Percentiles rank a stretch among this genome's conserved stretches.
Evolutionary conservation across 2,888 invertebrate species (phyloP).

Genomic region (Anthoptus insignis): DNA sequence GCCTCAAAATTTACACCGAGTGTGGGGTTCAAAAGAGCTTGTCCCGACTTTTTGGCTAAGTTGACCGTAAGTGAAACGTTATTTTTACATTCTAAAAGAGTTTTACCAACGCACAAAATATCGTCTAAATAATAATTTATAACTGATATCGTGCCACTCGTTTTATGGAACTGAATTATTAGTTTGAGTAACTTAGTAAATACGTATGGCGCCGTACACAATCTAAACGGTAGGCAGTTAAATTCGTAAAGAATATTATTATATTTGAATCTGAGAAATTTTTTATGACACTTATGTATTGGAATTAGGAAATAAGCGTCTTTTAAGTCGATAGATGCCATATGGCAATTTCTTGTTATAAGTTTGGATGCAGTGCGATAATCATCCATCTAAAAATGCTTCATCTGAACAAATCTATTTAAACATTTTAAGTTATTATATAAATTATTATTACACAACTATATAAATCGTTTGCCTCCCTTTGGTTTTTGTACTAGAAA

Average conservation of each 20-base stretch:
- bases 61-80: no score
- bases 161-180: conserved; percentile 25
- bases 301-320: conserved; percentile 38
- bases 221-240: conserved; percentile 44
- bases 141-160: not conserved
- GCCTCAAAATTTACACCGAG: not conserved
- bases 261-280: conserved; percentile 41
- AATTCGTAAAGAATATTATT: conserved; percentile 41
- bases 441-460: no score
- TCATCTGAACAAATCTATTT: conserved; percentile 39
- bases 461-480: conserved; percentile 39
- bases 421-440: conserved; percentile 42
- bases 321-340: conserved; percentile 40
- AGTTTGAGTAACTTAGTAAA: conserved; percentile 33
- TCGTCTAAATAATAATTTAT: conserved; percentile 28
- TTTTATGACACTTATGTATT: conserved; percentile 31
- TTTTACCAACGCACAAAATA: conserved; percentile 15
- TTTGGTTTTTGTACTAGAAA: conserved; percentile 42
- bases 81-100: not conserved
- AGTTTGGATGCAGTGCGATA: conserved; percentile 41
- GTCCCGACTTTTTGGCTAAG: no score
- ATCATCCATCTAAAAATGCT: conserved; percentile 48
- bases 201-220: conserved; percentile 43
- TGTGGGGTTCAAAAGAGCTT: no score
- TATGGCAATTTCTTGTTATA: conserved; percentile 24